Conservation (phyloP, 2,797 vertebrate species). For the Australoheros facetus region DNA sequence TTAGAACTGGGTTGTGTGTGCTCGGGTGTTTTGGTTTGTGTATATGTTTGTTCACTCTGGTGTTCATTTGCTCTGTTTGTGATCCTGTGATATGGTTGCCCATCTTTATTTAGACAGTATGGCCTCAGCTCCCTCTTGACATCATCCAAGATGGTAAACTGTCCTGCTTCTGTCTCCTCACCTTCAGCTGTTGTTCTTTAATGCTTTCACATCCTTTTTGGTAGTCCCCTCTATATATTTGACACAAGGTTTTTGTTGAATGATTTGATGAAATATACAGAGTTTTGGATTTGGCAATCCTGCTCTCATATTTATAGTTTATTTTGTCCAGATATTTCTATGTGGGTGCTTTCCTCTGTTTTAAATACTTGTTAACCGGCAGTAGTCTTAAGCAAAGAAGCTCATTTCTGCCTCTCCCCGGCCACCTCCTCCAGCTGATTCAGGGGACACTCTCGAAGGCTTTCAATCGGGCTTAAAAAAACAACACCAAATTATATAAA, state of each 20-base stretch:
- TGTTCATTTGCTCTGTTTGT: constrained; percentile 36
- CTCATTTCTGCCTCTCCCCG: not conserved
- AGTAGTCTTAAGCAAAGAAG: not conserved
- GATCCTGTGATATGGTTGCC: constrained; percentile 30
- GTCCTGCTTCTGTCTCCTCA: not conserved
- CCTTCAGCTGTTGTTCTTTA: constrained; percentile 16
- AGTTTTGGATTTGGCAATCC: not conserved
- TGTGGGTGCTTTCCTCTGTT: not conserved
- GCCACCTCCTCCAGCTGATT: not conserved
- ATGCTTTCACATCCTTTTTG: not conserved
- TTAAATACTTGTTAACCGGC: not conserved
- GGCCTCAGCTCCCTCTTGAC: constrained; percentile 32
- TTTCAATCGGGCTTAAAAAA: not conserved
- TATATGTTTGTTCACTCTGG: constrained; percentile 17
- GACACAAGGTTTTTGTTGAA: not conserved
- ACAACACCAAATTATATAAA: not conserved
- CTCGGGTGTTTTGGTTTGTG: constrained; percentile 8
- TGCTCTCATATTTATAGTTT: not conserved
- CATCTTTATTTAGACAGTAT: constrained; percentile 25
- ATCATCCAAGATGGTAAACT: constrained; percentile 16
- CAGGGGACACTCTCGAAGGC: not conserved
- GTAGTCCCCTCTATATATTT: not conserved
- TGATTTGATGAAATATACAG: not conserved
- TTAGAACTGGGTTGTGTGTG: constrained; percentile 3
- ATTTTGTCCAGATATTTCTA: not conserved